Percentiles rank a stretch among this genome's conserved stretches.
Conservation (phyloP, 2,797 vertebrate species). For the Pampus argenteus region DNA sequence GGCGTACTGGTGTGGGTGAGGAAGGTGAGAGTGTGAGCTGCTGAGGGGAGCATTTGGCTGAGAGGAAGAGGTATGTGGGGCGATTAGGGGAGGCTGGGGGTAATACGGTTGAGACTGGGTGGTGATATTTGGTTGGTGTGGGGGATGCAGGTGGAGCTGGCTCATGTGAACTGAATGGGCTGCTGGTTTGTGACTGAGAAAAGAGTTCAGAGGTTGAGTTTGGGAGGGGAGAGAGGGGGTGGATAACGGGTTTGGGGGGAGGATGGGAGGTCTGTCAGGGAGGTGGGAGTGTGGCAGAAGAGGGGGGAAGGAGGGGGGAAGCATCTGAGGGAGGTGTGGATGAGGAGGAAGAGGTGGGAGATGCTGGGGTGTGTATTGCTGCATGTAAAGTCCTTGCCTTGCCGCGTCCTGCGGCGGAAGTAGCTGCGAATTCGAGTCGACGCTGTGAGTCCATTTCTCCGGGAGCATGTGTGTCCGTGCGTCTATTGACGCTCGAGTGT, state of each 20-base stretch:
- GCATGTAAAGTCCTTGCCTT: constrained; percentile 64
- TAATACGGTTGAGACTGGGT: constrained; percentile 64
- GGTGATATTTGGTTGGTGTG: constrained; percentile 41
- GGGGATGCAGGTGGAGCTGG: constrained; percentile 51
- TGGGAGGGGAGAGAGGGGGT: constrained; percentile 23
- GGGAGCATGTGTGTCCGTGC: constrained; percentile 30
- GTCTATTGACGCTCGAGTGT: constrained; percentile 1
- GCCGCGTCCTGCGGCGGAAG: constrained; percentile 21
- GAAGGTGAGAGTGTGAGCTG: constrained; percentile 69
- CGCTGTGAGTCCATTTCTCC: constrained; percentile 52
- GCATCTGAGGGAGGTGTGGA: constrained; percentile 65
- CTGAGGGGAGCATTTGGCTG: constrained; percentile 64
- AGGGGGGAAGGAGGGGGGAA: constrained; percentile 58
- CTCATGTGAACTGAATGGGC: constrained; percentile 55
- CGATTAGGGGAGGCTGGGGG: constrained; percentile 65
- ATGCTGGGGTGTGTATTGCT: constrained; percentile 69
- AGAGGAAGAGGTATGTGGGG: constrained; percentile 72
- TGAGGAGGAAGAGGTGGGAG: constrained; percentile 44
- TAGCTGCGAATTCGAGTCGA: constrained; percentile 44
- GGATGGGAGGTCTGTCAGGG: constrained; percentile 47
- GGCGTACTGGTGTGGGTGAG: constrained; percentile 65
- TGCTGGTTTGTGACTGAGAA: constrained; percentile 32
- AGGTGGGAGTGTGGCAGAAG: constrained; percentile 58
- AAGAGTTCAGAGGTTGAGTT: constrained; percentile 57
- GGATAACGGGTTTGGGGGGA: constrained; percentile 36